Percentiles rank a stretch among this genome's conserved stretches.
phyloP scores from a whole-genome alignment of 2,888 invertebrate species.

The Drosophila paranaensis region DNA sequence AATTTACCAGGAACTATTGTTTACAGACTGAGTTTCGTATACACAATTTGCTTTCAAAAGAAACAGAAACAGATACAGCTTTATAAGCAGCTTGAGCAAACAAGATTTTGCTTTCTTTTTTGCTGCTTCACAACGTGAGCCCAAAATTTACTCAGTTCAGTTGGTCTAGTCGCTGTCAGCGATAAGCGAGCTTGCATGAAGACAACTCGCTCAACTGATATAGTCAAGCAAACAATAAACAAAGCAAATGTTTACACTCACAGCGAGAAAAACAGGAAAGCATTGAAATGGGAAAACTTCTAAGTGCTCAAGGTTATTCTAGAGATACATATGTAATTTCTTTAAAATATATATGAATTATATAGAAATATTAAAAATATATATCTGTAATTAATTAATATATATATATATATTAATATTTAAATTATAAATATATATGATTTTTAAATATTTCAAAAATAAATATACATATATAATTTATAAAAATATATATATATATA shows the following conservation, averaged over 20 bases:
- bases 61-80: neutral
- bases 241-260: conserved; percentile 1
- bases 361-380: no score
- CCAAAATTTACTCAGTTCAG: conserved; percentile 8
- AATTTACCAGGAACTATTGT: neutral
- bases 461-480: neutral
- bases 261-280: neutral
- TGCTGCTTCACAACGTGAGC: neutral
- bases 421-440: neutral
- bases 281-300: neutral
- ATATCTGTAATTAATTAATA: no score
- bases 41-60: neutral
- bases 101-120: neutral
- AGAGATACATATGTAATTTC: neutral
- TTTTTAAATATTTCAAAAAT: neutral
- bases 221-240: conserved; percentile 14
- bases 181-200: conserved; percentile 14
- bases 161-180: conserved; percentile 1
- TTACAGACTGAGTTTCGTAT: neutral
- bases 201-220: neutral
- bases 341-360: neutral
- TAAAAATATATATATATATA: neutral
- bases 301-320: neutral
- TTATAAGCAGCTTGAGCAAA: neutral
- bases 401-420: no score